These are phyloP conservation scores for Corbicula japonica DNA, from an alignment of 2,888 invertebrate species.

Conservation along the genomic window DNA sequence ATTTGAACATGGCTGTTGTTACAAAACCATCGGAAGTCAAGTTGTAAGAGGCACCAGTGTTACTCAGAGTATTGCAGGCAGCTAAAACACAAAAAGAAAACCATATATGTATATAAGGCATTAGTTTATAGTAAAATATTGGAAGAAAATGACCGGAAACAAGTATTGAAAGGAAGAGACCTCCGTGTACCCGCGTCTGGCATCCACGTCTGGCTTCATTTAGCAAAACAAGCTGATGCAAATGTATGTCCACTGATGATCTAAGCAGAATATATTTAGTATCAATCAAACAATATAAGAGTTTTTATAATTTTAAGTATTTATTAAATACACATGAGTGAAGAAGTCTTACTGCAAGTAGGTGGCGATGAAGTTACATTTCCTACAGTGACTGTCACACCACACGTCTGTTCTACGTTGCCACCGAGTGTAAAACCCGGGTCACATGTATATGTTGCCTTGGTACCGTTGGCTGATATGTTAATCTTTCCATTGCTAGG, in stretches of 20 bases:
- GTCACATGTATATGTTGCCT: constrained; percentile 33
- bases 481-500: constrained; percentile 19
- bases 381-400: constrained; percentile 12
- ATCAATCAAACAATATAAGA: no score
- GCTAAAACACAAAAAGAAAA: no score
- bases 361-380: constrained; percentile 1
- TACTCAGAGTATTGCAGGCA: constrained; percentile 6
- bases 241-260: no score
- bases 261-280: no score
- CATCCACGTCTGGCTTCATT: no score
- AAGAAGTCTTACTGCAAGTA: constrained; percentile 15
- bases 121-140: no score
- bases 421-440: constrained; percentile 31
- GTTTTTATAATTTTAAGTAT: background rate
- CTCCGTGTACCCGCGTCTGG: no score
- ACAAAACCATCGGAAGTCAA: constrained; percentile 3
- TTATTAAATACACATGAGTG: background rate
- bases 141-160: no score
- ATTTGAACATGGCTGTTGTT: constrained; percentile 16
- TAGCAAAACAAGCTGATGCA: no score
- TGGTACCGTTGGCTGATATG: constrained; percentile 34
- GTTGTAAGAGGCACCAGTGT: background rate
- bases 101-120: no score
- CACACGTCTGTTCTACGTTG: constrained; percentile 18
- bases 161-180: no score